A percentile compares a stretch with the other conserved stretches of the same genome.
These are phyloP conservation scores for Rotaria socialis DNA, from an alignment of 2,888 invertebrate genomes.

Conservation along the genomic window DNA sequence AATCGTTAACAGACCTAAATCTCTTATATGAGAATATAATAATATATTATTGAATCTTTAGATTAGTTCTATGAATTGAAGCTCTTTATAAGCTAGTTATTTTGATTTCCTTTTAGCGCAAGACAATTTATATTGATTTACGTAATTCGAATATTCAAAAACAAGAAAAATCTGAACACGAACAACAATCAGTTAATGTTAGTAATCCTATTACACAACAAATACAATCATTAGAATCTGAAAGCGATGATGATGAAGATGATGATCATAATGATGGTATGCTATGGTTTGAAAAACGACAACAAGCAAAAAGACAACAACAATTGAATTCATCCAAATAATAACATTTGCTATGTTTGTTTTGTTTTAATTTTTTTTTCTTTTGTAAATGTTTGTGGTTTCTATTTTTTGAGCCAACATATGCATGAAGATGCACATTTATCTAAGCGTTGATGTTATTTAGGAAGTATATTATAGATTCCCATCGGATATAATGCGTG, in stretches of 20 bases:
- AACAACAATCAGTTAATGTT: neutral
- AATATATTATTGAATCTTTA: neutral
- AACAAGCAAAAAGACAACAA: neutral
- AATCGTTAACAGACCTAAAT: too few relatives aligned
- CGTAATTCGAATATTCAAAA: neutral
- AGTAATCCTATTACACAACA: neutral
- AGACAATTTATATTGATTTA: conserved; percentile 33
- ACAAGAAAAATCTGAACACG: neutral
- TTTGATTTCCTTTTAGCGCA: neutral
- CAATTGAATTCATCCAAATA: neutral
- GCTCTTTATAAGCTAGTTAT: neutral
- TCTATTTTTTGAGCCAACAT: neutral
- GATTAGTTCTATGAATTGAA: neutral
- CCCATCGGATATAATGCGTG: neutral
- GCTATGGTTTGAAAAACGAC: conserved; percentile 29
- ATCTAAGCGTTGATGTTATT: neutral
- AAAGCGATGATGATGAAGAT: neutral
- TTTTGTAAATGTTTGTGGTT: neutral
- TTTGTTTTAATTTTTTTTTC: neutral
- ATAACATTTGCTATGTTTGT: neutral
- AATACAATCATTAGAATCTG: conserved; percentile 17
- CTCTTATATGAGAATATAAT: neutral
- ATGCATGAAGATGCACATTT: neutral
- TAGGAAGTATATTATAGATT: neutral
- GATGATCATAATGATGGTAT: neutral